Conservation (phyloP, 1,140 invertebrate genomes). For the Neotoxoptera formosana region DNA sequence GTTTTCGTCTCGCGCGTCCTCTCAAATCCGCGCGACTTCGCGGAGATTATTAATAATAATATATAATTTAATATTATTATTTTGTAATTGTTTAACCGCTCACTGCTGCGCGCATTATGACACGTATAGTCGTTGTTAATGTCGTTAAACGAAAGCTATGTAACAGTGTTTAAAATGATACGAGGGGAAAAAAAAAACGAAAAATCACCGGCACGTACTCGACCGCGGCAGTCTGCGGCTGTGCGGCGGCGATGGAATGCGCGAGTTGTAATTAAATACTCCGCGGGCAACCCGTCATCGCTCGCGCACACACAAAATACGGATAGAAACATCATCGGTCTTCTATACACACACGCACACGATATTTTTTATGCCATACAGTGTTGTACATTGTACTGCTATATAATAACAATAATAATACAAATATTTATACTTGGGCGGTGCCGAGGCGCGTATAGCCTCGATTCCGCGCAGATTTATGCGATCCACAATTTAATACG, state of each 20-base stretch:
- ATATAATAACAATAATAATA: not conserved
- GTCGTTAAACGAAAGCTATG: not conserved
- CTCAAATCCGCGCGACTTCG: not conserved
- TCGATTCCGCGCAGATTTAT: too few relatives aligned
- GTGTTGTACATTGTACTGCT: not conserved
- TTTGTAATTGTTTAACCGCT: not conserved
- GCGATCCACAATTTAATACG: too few relatives aligned
- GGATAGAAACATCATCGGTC: not conserved
- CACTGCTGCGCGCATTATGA: not conserved
- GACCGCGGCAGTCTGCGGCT: not conserved
- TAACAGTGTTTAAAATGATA: not conserved
- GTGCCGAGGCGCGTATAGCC: not conserved
- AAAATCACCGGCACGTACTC: not conserved
- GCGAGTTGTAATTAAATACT: conserved; percentile 4
- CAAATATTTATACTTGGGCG: not conserved
- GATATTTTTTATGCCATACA: too few relatives aligned
- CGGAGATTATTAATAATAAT: not conserved
- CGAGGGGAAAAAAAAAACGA: not conserved
- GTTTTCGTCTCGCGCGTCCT: not conserved
- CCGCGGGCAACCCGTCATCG: not conserved
- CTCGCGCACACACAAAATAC: not conserved
- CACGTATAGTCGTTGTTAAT: not conserved
- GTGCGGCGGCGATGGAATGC: not conserved
- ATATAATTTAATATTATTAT: too few relatives aligned
- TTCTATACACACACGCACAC: too few relatives aligned